Percentiles rank a stretch among this genome's conserved stretches.
These are phyloP conservation scores for Tolypeutes matacus DNA, from an alignment of 2,797 vertebrate genomes.

Conservation along the genomic window DNA sequence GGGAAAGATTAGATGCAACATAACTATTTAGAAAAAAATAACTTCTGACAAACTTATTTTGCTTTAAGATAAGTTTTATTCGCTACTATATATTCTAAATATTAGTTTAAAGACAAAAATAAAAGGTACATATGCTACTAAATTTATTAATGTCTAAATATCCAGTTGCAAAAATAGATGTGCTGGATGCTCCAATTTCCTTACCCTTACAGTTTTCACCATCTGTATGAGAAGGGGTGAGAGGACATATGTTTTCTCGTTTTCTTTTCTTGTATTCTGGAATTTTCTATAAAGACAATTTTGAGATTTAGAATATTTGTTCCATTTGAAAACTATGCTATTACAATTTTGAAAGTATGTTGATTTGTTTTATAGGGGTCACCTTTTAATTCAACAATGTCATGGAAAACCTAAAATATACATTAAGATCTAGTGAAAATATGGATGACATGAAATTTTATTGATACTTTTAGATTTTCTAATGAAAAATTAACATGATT, in stretches of 20 bases:
- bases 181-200: not conserved
- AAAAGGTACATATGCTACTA: not conserved
- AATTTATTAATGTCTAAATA: not conserved
- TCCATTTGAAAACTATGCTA: not conserved
- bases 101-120: not conserved
- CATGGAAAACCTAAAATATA: constrained; percentile 77
- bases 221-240: not conserved
- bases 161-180: not conserved
- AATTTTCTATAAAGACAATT: not conserved
- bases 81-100: not conserved
- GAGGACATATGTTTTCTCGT: not conserved
- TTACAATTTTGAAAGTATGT: constrained; percentile 39
- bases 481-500: constrained; percentile 63
- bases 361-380: not conserved
- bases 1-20: not conserved
- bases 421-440: constrained; percentile 86
- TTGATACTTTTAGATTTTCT: constrained; percentile 69
- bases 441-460: constrained; percentile 83
- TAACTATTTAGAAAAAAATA: not conserved
- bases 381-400: constrained; percentile 8
- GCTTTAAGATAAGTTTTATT: not conserved
- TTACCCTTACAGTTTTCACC: not conserved
- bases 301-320: not conserved
- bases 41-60: not conserved
- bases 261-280: not conserved